Evolutionary conservation across 2,888 invertebrate species (phyloP).

Genomic region (Andrena trimmerana): DNA sequence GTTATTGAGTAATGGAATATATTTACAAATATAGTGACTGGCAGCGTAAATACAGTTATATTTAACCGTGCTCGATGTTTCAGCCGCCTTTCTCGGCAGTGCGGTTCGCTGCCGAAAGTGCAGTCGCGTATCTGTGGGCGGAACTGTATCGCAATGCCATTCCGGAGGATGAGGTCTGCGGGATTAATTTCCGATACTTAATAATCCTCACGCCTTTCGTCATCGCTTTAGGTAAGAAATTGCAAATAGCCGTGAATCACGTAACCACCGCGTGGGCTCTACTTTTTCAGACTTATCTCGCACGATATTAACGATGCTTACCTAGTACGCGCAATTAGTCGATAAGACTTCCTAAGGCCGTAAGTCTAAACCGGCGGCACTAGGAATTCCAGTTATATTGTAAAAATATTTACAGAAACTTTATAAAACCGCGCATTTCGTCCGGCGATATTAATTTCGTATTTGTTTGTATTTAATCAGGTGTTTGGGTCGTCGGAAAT

Average conservation of each 20-base stretch:
- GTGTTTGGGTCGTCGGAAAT: slow-evolving; percentile 96
- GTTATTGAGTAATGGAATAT: not conserved
- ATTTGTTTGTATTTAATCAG: slow-evolving; percentile 85
- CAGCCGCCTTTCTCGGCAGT: slow-evolving; percentile 94
- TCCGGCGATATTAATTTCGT: not conserved
- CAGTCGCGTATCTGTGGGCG: slow-evolving; percentile 93
- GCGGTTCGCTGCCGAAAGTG: slow-evolving; percentile 91
- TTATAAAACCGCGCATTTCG: not conserved
- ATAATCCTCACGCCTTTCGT: slow-evolving; percentile 90
- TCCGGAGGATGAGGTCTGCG: slow-evolving; percentile 90
- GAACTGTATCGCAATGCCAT: slow-evolving; percentile 91
- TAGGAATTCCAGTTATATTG: not conserved
- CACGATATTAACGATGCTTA: not conserved
- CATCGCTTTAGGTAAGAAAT: slow-evolving; percentile 89
- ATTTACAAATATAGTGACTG: not conserved
- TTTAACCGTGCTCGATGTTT: slow-evolving; percentile 51
- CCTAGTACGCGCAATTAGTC: not conserved
- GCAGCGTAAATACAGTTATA: not conserved
- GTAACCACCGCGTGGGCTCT: not conserved
- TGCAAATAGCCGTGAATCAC: not conserved
- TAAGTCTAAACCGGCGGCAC: not conserved
- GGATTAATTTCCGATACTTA: slow-evolving; percentile 90
- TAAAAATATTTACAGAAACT: not conserved
- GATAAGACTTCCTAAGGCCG: slow-evolving; percentile 2
- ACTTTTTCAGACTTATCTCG: slow-evolving; percentile 5